Percentiles rank a stretch among this genome's conserved stretches.
phyloP scores from a whole-genome alignment of 2,113 vertebrate species.

The Mormyrus lacerda region DNA sequence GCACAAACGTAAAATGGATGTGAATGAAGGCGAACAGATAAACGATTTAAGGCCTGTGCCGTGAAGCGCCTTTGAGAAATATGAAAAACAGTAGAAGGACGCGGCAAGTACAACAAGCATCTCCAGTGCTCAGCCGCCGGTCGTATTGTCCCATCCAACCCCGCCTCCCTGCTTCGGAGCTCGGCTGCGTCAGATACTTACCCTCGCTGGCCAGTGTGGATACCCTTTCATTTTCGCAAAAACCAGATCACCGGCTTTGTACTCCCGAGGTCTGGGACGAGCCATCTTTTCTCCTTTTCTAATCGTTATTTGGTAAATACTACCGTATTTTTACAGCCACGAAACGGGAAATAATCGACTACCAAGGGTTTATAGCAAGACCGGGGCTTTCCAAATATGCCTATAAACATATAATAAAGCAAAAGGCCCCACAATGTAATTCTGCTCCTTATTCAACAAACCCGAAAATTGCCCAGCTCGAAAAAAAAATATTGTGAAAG shows the following conservation, averaged over 20 bases:
- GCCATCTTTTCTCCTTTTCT: conserved; percentile 53
- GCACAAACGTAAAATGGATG: background rate
- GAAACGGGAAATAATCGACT: conserved; percentile 38
- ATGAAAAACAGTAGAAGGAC: background rate
- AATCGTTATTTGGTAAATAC: conserved; percentile 12
- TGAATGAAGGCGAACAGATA: background rate
- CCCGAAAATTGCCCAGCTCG: conserved; percentile 5
- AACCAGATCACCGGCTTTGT: conserved; percentile 87
- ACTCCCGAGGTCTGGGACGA: conserved; percentile 83
- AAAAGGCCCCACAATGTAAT: conserved; percentile 43
- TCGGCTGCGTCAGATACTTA: conserved; percentile 63
- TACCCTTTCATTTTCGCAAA: conserved; percentile 58
- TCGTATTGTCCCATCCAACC: conserved; percentile 33
- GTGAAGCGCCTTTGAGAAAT: background rate
- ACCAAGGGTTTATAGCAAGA: conserved; percentile 55
- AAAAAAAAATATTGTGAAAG: conserved; percentile 14
- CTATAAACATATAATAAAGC: conserved; percentile 56
- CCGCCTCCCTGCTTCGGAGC: conserved; percentile 47
- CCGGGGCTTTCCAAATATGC: conserved; percentile 41
- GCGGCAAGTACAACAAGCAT: conserved; percentile 18
- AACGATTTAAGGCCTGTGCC: background rate
- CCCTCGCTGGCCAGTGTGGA: conserved; percentile 44
- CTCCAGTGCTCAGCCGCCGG: conserved; percentile 31
- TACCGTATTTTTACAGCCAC: conserved; percentile 26
- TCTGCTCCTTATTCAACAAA: conserved; percentile 16